These are phyloP conservation scores for Lepidocyrtinus sp. DNA, from an alignment of 2,888 invertebrate species.

Conservation along the genomic window DNA sequence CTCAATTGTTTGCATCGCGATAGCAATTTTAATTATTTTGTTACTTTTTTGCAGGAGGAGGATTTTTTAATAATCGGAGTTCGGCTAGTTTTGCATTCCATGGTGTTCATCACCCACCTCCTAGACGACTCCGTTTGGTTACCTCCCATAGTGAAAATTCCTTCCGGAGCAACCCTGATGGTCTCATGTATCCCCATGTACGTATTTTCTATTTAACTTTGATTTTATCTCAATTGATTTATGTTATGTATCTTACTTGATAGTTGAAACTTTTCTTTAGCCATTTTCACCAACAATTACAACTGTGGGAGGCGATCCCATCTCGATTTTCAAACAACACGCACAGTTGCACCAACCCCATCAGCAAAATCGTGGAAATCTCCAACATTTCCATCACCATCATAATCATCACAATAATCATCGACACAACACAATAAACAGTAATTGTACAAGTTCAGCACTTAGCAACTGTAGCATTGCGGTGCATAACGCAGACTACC, in stretches of 20 bases:
- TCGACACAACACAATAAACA: constrained; percentile 24
- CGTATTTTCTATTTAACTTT: no score
- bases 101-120: constrained; percentile 22
- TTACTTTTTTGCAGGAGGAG: constrained; percentile 19
- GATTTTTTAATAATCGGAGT: constrained; percentile 50
- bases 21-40: no score
- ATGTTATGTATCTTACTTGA: no score
- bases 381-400: constrained; percentile 21
- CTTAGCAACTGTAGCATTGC: constrained; percentile 40
- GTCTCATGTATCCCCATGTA: constrained; percentile 56
- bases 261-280: no score
- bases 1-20: no score
- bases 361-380: constrained; percentile 37
- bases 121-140: constrained; percentile 40
- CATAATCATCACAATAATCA: not conserved
- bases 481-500: constrained; percentile 27
- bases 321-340: constrained; percentile 54
- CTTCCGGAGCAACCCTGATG: constrained; percentile 44
- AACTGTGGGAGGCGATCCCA: constrained; percentile 56
- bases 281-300: constrained; percentile 68
- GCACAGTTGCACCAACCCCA: constrained; percentile 35
- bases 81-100: constrained; percentile 51
- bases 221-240: no score
- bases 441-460: constrained; percentile 24
- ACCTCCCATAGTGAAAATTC: constrained; percentile 52